These are phyloP conservation scores for Vanessa cardui DNA, from an alignment of 2,888 invertebrate species.

Conservation along the genomic window DNA sequence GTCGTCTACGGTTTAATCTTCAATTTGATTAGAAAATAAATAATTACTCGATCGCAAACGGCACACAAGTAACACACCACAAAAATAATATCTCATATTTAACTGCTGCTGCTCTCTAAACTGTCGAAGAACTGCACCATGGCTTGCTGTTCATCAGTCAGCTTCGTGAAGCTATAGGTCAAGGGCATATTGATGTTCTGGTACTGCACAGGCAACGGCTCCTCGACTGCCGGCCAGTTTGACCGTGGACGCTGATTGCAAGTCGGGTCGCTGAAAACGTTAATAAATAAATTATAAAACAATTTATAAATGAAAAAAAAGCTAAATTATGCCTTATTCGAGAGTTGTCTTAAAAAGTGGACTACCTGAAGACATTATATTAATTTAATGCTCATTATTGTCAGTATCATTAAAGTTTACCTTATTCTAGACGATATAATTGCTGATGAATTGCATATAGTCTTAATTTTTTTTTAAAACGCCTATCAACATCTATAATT, in stretches of 20 bases:
- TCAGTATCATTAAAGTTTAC: too few relatives aligned
- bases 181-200: conserved; percentile 53
- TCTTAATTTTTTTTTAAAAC: too few relatives aligned
- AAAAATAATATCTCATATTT: conserved; percentile 26
- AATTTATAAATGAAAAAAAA: too few relatives aligned
- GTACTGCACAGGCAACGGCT: conserved; percentile 44
- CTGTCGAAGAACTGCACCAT: conserved; percentile 58
- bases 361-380: too few relatives aligned
- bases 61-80: conserved; percentile 19
- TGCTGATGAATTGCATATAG: too few relatives aligned
- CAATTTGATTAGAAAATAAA: conserved; percentile 13
- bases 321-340: too few relatives aligned
- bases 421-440: too few relatives aligned
- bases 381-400: too few relatives aligned
- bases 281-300: background rate
- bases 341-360: too few relatives aligned
- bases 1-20: conserved; percentile 15
- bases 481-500: too few relatives aligned
- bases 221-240: conserved; percentile 52
- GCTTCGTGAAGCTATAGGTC: conserved; percentile 39
- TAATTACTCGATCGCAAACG: conserved; percentile 17
- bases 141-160: conserved; percentile 48
- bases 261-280: conserved; percentile 56
- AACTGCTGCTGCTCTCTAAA: conserved; percentile 39
- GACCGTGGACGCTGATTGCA: conserved; percentile 43